A percentile compares a stretch with the other conserved stretches of the same genome.
These are phyloP conservation scores for Thryonomys swinderianus DNA, from an alignment of 2,113 vertebrate species.

Conservation along the genomic window DNA sequence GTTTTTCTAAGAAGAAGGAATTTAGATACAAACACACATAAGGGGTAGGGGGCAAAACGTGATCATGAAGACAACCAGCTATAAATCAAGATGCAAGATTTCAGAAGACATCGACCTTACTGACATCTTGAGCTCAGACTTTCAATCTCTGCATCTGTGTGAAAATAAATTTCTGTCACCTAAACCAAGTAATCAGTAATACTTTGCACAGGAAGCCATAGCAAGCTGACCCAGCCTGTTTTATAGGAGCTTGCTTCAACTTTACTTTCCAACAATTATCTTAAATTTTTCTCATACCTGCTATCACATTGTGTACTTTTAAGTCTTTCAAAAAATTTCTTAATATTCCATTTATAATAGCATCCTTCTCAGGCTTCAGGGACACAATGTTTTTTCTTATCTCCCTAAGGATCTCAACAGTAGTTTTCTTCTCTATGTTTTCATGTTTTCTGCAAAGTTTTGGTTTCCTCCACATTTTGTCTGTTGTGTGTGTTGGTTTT, in stretches of 20 bases:
- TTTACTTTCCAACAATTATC: not conserved
- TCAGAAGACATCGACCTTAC: not conserved
- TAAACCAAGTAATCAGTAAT: not conserved
- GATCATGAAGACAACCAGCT: not conserved
- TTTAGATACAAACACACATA: not conserved
- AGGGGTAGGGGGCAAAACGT: not conserved
- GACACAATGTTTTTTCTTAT: not conserved
- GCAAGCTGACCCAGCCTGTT: not conserved
- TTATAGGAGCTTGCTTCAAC: not conserved
- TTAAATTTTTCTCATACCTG: not conserved
- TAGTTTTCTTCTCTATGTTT: not conserved
- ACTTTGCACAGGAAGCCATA: not conserved
- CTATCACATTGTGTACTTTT: not conserved
- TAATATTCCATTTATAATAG: not conserved
- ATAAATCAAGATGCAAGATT: not conserved
- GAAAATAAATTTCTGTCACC: not conserved
- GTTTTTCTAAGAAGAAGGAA: not conserved
- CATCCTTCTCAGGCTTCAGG: not conserved
- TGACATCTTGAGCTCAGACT: not conserved
- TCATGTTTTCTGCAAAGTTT: not conserved
- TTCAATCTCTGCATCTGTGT: not conserved
- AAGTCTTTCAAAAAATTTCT: not conserved
- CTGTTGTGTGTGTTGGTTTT: not conserved
- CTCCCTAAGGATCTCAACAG: not conserved
- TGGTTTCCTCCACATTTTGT: not conserved